Conservation (phyloP, 2,113 vertebrate species). For the Lynx canadensis region DNA sequence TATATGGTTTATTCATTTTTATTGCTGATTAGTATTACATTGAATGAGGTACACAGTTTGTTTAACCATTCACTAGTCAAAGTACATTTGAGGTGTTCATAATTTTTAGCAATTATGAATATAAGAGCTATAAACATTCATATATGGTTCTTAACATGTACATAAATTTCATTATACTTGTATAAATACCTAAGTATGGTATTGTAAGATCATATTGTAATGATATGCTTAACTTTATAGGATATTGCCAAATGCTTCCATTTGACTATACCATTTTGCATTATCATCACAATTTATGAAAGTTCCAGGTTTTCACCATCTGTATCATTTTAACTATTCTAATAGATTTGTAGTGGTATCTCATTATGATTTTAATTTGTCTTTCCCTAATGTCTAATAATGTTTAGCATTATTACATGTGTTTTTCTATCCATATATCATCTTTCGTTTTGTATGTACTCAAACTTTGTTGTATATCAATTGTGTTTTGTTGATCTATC, state of each 20-base stretch:
- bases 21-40: not conserved
- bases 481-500: not conserved
- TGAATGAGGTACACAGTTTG: not conserved
- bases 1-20: not conserved
- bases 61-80: not conserved
- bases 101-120: not conserved
- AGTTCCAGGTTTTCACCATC: not conserved
- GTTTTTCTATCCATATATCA: not conserved
- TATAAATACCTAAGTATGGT: not conserved
- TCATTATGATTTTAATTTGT: not conserved
- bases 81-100: not conserved
- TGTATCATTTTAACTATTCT: not conserved
- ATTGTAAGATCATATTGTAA: not conserved
- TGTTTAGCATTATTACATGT: not conserved
- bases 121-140: not conserved
- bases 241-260: not conserved
- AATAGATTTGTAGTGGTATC: not conserved
- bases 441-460: not conserved
- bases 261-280: not conserved
- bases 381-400: not conserved
- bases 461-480: not conserved
- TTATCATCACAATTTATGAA: not conserved
- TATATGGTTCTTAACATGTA: not conserved
- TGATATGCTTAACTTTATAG: not conserved
- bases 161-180: not conserved